Conservation (phyloP, 2,888 invertebrate genomes). For the Dexiosoma caninum region DNA sequence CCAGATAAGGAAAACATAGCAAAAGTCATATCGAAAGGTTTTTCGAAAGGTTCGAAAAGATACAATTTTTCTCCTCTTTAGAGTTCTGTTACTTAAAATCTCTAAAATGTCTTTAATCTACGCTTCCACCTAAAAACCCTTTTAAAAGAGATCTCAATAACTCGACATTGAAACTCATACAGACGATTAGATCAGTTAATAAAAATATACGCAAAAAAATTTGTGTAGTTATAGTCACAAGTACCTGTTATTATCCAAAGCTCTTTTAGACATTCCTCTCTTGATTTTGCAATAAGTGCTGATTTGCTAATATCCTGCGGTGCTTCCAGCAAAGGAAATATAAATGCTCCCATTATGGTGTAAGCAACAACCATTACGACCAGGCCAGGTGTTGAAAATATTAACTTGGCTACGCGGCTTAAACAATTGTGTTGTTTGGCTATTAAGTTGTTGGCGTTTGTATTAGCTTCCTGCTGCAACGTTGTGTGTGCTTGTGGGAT, state of each 20-base stretch:
- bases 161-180: too few species aligned
- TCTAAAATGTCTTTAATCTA: too few species aligned
- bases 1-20: too few species aligned
- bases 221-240: not conserved
- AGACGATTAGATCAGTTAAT: too few species aligned
- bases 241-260: conserved; percentile 89
- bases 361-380: conserved; percentile 86
- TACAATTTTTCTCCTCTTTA: too few species aligned
- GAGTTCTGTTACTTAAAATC: too few species aligned
- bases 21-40: too few species aligned
- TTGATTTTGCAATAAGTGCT: conserved; percentile 81
- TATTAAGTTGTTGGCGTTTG: conserved; percentile 21
- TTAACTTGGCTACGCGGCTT: conserved; percentile 72
- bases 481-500: not conserved
- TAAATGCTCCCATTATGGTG: conserved; percentile 85
- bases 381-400: conserved; percentile 80
- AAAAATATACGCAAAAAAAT: not conserved
- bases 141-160: too few species aligned
- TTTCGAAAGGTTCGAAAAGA: too few species aligned
- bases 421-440: conserved; percentile 66
- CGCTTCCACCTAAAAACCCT: too few species aligned
- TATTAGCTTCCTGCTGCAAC: conserved; percentile 20
- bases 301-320: conserved; percentile 82
- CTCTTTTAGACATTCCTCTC: conserved; percentile 84
- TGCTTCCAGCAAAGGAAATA: conserved; percentile 87